Conservation (phyloP, 2,888 invertebrate genomes). For the Girardia tigrina region DNA sequence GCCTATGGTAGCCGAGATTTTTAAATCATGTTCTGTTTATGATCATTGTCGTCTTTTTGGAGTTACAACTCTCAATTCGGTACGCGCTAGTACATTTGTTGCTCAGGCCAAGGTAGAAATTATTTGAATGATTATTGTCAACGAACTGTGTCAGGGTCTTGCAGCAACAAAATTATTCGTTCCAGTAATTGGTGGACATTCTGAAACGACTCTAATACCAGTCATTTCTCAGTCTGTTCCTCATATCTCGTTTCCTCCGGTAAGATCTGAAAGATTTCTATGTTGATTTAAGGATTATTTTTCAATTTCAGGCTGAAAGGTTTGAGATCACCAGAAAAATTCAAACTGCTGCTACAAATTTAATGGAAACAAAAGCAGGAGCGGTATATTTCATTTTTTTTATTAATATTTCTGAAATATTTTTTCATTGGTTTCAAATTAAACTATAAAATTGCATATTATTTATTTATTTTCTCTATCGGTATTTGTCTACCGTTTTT, state of each 20-base stretch:
- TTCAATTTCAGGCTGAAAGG: background rate
- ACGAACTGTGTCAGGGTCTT: background rate
- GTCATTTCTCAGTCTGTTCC: background rate
- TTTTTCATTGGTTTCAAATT: too few species aligned
- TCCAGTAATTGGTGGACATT: constrained; percentile 1
- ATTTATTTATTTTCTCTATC: too few species aligned
- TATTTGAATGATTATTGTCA: too few species aligned
- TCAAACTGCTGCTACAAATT: background rate
- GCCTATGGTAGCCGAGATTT: background rate
- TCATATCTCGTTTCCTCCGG: background rate
- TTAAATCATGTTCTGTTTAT: background rate
- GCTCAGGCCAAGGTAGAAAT: background rate
- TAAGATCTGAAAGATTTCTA: background rate
- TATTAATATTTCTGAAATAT: too few species aligned
- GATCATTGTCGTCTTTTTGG: background rate
- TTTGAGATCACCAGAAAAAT: background rate
- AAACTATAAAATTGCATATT: too few species aligned
- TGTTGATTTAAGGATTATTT: background rate
- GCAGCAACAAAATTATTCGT: background rate
- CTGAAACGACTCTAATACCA: background rate
- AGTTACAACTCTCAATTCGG: background rate
- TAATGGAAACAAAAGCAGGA: background rate
- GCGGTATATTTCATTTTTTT: too few species aligned
- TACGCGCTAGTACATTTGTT: background rate
- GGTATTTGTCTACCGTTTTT: too few species aligned